Conservation (phyloP, 2,113 vertebrate genomes). For the Azemiops feae region DNA sequence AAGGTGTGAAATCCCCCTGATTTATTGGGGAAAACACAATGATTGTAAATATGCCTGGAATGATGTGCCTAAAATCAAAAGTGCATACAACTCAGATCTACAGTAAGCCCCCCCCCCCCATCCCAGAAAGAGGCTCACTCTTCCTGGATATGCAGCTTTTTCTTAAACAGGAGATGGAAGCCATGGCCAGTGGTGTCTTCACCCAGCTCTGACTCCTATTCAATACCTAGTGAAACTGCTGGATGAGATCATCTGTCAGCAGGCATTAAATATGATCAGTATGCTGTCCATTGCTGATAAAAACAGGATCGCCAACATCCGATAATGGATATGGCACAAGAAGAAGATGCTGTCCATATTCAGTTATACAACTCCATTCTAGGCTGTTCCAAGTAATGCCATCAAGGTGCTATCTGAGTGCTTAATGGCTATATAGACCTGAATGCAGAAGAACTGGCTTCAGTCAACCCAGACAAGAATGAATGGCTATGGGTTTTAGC, state of each 20-base stretch:
- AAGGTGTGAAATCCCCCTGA: not conserved
- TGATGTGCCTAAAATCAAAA: not conserved
- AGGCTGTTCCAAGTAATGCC: not conserved
- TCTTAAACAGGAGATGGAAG: not conserved
- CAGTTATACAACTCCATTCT: not conserved
- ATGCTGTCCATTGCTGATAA: not conserved
- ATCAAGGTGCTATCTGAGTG: not conserved
- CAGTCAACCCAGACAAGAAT: not conserved
- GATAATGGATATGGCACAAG: no score
- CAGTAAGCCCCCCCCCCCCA: not conserved
- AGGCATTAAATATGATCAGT: not conserved
- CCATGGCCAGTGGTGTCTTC: not conserved
- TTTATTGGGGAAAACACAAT: not conserved
- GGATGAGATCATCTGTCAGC: not conserved
- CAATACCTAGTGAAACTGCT: not conserved
- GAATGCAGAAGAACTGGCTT: not conserved
- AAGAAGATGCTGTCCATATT: not conserved
- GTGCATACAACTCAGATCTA: not conserved
- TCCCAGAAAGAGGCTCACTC: not conserved
- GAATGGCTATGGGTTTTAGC: not conserved
- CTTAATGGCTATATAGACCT: not conserved
- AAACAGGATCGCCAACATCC: no score
- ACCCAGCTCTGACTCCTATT: not conserved
- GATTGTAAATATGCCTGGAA: not conserved
- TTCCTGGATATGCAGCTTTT: not conserved